A percentile compares a stretch with the other conserved stretches of the same genome.
Conservation (phyloP, 2,888 invertebrate species). For the Dione juno region DNA sequence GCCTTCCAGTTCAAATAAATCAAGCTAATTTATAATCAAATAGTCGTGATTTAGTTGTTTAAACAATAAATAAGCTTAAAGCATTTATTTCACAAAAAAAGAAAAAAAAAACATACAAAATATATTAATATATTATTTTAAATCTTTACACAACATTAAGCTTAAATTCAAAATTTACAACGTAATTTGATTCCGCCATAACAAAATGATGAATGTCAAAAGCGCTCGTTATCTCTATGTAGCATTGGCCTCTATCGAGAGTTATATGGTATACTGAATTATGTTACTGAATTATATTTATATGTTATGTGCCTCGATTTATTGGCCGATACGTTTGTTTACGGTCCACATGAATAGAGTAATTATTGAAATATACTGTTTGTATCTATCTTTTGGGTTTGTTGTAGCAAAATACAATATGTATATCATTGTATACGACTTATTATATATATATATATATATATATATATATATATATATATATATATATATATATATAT, state of each 20-base stretch:
- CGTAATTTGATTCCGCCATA: conserved; percentile 19
- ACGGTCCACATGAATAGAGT: conserved; percentile 18
- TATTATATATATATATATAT: background rate
- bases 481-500: background rate
- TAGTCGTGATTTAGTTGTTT: background rate
- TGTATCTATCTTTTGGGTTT: conserved; percentile 15
- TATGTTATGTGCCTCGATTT: conserved; percentile 20
- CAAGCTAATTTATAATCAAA: background rate
- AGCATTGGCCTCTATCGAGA: conserved; percentile 24
- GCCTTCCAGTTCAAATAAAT: background rate
- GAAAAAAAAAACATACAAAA: background rate
- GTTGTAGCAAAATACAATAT: background rate
- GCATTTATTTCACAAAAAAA: too few species aligned
- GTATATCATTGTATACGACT: background rate
- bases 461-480: background rate
- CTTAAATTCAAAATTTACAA: conserved; percentile 17
- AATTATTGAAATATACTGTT: conserved; percentile 24
- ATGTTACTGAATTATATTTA: conserved; percentile 5
- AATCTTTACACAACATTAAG: background rate
- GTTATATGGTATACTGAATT: conserved; percentile 21
- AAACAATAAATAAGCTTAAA: too few species aligned
- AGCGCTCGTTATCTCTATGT: conserved; percentile 21
- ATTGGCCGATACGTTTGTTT: conserved; percentile 22
- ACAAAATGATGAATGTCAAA: conserved; percentile 25
- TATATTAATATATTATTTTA: too few species aligned